Evolutionary conservation across 2,888 invertebrate species (phyloP).

Genomic region (Cryptops parisi): DNA sequence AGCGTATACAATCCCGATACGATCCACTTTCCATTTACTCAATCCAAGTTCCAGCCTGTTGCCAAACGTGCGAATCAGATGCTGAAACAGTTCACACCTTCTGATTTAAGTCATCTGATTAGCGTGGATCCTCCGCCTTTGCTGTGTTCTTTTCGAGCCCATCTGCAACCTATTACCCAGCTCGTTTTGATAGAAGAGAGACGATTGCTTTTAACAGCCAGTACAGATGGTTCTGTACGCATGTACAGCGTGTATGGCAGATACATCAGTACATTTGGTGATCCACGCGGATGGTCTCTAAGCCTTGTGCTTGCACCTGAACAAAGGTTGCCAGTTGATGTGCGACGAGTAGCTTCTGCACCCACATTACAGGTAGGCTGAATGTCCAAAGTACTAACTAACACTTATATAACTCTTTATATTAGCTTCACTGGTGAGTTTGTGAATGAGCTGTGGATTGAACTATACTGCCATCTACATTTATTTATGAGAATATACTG

Average conservation of each 20-base stretch:
- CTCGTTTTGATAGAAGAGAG: neutral
- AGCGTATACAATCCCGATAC: neutral
- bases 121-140: neutral
- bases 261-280: slow-evolving; percentile 8
- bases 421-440: no score
- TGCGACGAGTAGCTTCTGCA: neutral
- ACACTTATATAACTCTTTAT: no score
- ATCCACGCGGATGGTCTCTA: slow-evolving; percentile 4
- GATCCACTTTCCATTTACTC: neutral
- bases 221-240: neutral
- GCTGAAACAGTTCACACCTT: neutral
- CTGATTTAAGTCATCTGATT: neutral
- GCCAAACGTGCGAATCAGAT: neutral
- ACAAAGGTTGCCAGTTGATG: neutral
- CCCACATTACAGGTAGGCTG: neutral
- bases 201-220: neutral
- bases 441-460: no score
- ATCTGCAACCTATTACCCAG: neutral
- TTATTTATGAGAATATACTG: no score
- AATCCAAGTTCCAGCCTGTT: neutral
- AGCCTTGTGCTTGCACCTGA: neutral
- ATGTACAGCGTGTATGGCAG: slow-evolving; percentile 2
- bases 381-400: no score
- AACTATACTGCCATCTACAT: no score
- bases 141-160: neutral